These are phyloP conservation scores for Drosophila punjabiensis DNA, from an alignment of 1,140 invertebrate genomes.

Conservation along the genomic window DNA sequence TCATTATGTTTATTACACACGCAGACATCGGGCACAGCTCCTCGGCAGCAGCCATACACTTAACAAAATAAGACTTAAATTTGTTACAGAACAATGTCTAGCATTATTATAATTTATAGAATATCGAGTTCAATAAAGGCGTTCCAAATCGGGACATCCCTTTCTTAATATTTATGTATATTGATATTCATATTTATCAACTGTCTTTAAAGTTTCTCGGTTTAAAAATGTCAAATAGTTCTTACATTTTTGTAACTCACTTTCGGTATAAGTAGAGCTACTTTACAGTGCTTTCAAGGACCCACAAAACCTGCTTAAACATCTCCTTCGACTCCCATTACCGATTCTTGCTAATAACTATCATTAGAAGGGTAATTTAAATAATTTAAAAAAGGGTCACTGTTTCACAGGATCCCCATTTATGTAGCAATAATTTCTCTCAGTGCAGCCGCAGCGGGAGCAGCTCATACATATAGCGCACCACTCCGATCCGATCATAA, in stretches of 20 bases:
- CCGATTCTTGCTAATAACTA: not conserved
- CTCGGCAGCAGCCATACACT: conserved; percentile 21
- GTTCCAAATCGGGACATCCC: not conserved
- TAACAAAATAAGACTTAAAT: not conserved
- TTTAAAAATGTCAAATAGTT: no score
- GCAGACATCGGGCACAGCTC: conserved; percentile 38
- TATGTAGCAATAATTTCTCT: not conserved
- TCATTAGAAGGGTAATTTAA: not conserved
- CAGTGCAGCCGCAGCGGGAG: conserved; percentile 31
- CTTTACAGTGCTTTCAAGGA: not conserved
- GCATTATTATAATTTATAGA: no score
- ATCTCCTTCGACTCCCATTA: not conserved
- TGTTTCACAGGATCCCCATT: not conserved
- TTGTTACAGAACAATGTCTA: not conserved
- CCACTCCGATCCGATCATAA: conserved; percentile 71
- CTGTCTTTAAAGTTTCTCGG: not conserved
- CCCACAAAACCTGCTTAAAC: not conserved
- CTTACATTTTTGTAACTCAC: not conserved
- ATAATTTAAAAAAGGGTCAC: not conserved
- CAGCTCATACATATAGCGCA: conserved; percentile 73
- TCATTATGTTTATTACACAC: conserved; percentile 82
- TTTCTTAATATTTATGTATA: not conserved
- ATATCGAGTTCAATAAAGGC: no score
- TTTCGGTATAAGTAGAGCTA: not conserved
- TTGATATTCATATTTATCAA: not conserved